phyloP scores from a whole-genome alignment of 2,888 invertebrate species.

The Clostera curtula region DNA sequence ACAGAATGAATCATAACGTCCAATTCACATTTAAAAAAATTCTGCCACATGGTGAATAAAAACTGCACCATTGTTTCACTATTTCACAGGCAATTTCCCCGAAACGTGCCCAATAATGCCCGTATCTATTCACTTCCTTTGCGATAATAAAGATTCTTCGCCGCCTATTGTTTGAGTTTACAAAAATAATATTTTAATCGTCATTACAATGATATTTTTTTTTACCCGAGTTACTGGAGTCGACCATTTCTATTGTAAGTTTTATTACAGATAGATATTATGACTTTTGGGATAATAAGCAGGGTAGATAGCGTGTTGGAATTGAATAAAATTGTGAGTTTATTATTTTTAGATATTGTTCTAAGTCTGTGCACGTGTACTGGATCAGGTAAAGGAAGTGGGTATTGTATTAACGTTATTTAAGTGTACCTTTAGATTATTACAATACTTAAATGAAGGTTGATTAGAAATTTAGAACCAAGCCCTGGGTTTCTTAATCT shows the following conservation, averaged over 20 bases:
- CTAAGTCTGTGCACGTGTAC: slow-evolving; percentile 5
- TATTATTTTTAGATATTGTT: slow-evolving; percentile 15
- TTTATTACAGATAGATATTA: slow-evolving; percentile 50
- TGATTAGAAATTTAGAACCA: no score
- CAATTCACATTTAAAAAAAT: slow-evolving; percentile 14
- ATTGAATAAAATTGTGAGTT: slow-evolving; percentile 24
- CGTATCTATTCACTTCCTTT: slow-evolving; percentile 68
- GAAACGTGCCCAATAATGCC: slow-evolving; percentile 49
- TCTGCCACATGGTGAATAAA: slow-evolving; percentile 43
- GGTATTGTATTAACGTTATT: no score
- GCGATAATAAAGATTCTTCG: slow-evolving; percentile 57
- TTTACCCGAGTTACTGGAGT: slow-evolving; percentile 30
- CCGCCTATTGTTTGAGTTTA: slow-evolving; percentile 52
- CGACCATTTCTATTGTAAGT: slow-evolving; percentile 39
- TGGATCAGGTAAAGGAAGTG: slow-evolving; percentile 7
- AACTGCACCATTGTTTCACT: slow-evolving; percentile 53
- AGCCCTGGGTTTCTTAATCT: no score
- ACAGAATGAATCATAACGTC: slow-evolving; percentile 9
- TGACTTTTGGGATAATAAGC: slow-evolving; percentile 31
- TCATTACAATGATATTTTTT: slow-evolving; percentile 50
- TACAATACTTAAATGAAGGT: no score
- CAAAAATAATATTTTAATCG: slow-evolving; percentile 65
- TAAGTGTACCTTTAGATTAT: no score
- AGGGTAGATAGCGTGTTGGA: slow-evolving; percentile 13
- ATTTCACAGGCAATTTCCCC: slow-evolving; percentile 41